Conservation (phyloP, 2,113 vertebrate species). For the Oncorhynchus gorbuscha region DNA sequence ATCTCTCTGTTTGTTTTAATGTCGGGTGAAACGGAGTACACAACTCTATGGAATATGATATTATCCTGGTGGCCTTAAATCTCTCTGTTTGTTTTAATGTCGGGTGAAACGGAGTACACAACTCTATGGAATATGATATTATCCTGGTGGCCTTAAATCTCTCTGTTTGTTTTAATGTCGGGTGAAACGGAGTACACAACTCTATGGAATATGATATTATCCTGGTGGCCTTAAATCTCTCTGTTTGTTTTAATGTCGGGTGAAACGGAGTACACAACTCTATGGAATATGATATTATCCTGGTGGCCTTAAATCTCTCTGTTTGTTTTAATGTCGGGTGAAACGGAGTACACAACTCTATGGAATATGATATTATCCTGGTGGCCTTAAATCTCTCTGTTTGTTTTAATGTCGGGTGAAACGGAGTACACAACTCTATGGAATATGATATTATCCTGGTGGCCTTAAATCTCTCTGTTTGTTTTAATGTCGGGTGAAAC, state of each 20-base stretch:
- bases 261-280: not conserved
- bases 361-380: not conserved
- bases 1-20: slow-evolving; percentile 5
- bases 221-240: not conserved
- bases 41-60: not conserved
- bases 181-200: not conserved
- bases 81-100: slow-evolving; percentile 2
- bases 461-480: slow-evolving; percentile 6
- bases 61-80: not conserved
- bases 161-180: not conserved
- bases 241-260: not conserved
- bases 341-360: not conserved
- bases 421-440: not conserved
- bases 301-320: slow-evolving; percentile 1
- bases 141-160: not conserved
- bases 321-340: not conserved
- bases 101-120: not conserved
- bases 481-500: not conserved
- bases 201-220: not conserved
- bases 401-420: not conserved
- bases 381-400: slow-evolving; percentile 6
- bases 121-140: not conserved
- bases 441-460: not conserved
- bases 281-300: not conserved
- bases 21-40: not conserved